Percentiles rank a stretch among this genome's conserved stretches.
Conservation (phyloP, 2,888 invertebrate genomes). For the Pheosia gnoma region DNA sequence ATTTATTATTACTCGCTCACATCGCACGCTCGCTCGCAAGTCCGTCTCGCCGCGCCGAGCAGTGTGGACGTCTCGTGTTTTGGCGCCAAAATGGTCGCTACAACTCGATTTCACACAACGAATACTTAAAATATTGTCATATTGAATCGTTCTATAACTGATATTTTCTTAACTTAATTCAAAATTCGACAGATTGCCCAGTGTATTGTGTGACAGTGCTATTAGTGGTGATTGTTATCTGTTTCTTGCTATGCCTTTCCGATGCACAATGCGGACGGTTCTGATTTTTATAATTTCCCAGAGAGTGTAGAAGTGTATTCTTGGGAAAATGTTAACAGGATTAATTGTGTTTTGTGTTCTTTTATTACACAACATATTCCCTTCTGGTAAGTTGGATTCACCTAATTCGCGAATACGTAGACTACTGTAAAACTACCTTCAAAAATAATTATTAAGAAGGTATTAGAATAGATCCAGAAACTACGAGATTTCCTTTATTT, state of each 20-base stretch:
- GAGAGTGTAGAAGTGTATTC: slow-evolving; percentile 62
- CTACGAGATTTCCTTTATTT: too few species aligned
- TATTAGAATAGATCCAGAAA: too few species aligned
- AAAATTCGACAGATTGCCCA: slow-evolving; percentile 53
- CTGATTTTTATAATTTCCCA: slow-evolving; percentile 61
- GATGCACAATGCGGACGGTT: slow-evolving; percentile 73
- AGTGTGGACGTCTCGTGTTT: slow-evolving; percentile 49
- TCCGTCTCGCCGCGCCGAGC: slow-evolving; percentile 54
- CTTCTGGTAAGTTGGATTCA: slow-evolving; percentile 59
- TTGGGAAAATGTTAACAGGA: slow-evolving; percentile 76
- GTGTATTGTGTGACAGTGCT: slow-evolving; percentile 56
- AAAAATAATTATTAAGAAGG: too few species aligned
- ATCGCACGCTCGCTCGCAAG: slow-evolving; percentile 24
- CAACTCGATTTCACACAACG: slow-evolving; percentile 46
- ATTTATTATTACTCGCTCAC: background rate
- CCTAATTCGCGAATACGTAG: too few species aligned
- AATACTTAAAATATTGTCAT: slow-evolving; percentile 29
- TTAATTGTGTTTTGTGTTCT: slow-evolving; percentile 64
- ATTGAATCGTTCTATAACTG: slow-evolving; percentile 45
- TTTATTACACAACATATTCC: slow-evolving; percentile 56
- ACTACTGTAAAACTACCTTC: too few species aligned
- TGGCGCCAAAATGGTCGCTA: slow-evolving; percentile 59
- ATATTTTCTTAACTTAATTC: slow-evolving; percentile 49
- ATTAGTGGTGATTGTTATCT: slow-evolving; percentile 53
- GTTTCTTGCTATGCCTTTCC: slow-evolving; percentile 46